These are phyloP conservation scores for Dasyprocta punctata DNA, from an alignment of 2,113 vertebrate species.

Conservation along the genomic window DNA sequence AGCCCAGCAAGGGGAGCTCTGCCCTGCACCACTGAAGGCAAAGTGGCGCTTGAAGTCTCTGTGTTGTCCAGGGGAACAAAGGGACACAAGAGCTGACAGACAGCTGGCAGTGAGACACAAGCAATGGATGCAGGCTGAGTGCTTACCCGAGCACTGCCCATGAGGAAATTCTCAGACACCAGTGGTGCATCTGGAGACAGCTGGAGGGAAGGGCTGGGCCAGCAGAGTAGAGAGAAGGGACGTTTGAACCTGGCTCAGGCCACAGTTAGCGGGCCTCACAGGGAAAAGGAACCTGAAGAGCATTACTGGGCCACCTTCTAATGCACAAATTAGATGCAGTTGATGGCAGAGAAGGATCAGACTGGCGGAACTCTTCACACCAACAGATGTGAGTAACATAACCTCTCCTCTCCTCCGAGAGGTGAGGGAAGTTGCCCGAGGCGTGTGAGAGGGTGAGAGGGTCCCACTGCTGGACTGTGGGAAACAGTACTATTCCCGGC, in stretches of 20 bases:
- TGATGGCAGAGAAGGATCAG: not conserved
- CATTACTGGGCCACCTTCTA: not conserved
- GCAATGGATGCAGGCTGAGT: not conserved
- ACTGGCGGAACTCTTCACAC: not conserved
- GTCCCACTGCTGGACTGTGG: constrained; percentile 1
- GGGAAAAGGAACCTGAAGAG: constrained; percentile 5
- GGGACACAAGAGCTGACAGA: not conserved
- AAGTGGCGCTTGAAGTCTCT: not conserved
- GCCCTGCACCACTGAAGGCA: not conserved
- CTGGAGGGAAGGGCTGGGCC: not conserved
- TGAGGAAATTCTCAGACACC: constrained; percentile 50
- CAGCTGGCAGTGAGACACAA: not conserved
- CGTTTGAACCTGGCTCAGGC: not conserved
- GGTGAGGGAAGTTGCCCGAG: not conserved
- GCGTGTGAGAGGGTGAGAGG: not conserved
- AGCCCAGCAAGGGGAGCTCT: not conserved
- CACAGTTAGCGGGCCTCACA: not conserved
- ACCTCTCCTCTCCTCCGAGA: constrained; percentile 16
- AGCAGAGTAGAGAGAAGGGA: not conserved
- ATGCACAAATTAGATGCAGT: not conserved
- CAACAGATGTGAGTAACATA: not conserved
- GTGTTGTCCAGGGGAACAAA: not conserved
- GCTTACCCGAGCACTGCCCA: not conserved
- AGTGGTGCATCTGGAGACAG: not conserved
- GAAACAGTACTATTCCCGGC: constrained; percentile 48